Conservation (phyloP, 2,113 vertebrate genomes). For the Hipposideros armiger region DNA sequence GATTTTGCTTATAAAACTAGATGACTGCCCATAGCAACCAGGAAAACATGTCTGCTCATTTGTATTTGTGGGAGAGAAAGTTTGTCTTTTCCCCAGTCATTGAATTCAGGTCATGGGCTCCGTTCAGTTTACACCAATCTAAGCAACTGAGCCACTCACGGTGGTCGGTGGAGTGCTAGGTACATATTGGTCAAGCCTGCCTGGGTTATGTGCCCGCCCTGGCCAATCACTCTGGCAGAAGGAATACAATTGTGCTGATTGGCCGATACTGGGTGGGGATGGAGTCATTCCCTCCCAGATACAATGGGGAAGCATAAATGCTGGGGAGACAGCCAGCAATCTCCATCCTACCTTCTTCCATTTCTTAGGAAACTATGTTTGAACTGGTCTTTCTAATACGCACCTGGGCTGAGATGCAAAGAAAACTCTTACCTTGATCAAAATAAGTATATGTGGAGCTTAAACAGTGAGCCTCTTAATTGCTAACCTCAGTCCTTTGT, state of each 20-base stretch:
- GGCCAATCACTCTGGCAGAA: background rate
- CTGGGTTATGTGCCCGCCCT: background rate
- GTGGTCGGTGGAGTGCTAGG: background rate
- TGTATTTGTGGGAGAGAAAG: background rate
- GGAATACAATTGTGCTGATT: background rate
- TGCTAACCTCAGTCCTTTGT: background rate
- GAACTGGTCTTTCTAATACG: conserved; percentile 7
- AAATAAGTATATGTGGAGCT: background rate
- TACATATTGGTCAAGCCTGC: background rate
- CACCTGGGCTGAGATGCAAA: background rate
- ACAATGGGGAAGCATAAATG: background rate
- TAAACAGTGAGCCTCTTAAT: background rate
- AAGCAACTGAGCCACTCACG: background rate
- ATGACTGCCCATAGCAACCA: background rate
- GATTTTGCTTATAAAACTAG: conserved; percentile 19
- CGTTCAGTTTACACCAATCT: background rate
- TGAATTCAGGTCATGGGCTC: background rate
- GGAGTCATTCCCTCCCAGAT: background rate
- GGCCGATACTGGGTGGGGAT: background rate
- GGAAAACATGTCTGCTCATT: background rate
- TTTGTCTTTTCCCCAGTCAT: background rate
- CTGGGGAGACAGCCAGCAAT: background rate
- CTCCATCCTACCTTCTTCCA: background rate
- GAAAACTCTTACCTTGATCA: background rate
- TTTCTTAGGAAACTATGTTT: conserved; percentile 34